Evolutionary conservation across 2,888 invertebrate species (phyloP).

Genomic region (Abscondita cerata): DNA sequence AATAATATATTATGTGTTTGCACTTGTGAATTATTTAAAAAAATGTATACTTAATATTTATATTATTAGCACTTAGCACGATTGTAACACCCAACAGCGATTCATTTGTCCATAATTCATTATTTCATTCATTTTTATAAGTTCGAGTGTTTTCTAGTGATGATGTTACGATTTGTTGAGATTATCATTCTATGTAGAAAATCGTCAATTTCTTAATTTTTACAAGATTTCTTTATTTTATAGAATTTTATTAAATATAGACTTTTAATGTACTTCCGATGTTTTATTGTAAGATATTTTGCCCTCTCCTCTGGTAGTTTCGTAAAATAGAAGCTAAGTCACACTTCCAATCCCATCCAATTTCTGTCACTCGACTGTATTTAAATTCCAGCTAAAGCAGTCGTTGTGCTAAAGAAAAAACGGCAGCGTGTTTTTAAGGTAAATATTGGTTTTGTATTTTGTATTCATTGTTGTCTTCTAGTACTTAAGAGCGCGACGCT

Average conservation of each 20-base stretch:
- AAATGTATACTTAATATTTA: slow-evolving; percentile 52
- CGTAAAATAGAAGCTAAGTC: too few species aligned
- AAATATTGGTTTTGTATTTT: too few species aligned
- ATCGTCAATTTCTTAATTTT: slow-evolving; percentile 32
- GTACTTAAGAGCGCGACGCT: too few species aligned
- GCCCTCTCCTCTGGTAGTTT: too few species aligned
- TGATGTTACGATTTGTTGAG: slow-evolving; percentile 44
- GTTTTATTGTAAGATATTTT: too few species aligned
- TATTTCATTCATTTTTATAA: slow-evolving; percentile 46
- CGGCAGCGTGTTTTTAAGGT: too few species aligned
- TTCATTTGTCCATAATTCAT: slow-evolving; percentile 50
- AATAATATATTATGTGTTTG: slow-evolving; percentile 61
- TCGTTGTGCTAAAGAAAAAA: too few species aligned
- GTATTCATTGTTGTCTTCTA: too few species aligned
- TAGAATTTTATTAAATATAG: slow-evolving; percentile 43
- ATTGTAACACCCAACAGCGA: slow-evolving; percentile 47
- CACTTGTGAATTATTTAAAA: slow-evolving; percentile 56
- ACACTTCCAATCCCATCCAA: not conserved
- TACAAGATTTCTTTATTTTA: slow-evolving; percentile 39
- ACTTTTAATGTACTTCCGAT: slow-evolving; percentile 27
- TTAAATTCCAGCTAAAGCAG: too few species aligned
- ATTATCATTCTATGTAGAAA: slow-evolving; percentile 37
- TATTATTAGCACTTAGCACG: slow-evolving; percentile 54
- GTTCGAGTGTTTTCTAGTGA: slow-evolving; percentile 57
- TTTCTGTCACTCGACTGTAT: too few species aligned